These are phyloP conservation scores for Panthera tigris DNA, from an alignment of 2,113 vertebrate species.

Conservation along the genomic window DNA sequence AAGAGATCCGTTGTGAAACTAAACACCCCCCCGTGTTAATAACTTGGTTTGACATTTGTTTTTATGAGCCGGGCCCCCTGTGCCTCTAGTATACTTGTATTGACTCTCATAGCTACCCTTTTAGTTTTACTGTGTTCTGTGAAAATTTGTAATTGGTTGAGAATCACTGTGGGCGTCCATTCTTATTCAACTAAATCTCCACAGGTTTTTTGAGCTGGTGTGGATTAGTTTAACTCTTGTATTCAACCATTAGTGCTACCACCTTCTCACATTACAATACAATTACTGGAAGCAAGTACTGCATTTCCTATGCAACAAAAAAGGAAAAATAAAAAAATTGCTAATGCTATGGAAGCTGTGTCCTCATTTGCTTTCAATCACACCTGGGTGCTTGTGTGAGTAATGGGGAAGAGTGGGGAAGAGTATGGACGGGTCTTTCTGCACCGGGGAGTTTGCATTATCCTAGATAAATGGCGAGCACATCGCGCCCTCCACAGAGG, in stretches of 20 bases:
- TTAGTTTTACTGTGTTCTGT: conserved; percentile 91
- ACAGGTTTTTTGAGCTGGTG: conserved; percentile 92
- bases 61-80: conserved; percentile 92
- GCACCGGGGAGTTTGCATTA: rapidly evolving
- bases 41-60: conserved; percentile 82
- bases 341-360: conserved; percentile 90
- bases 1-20: conserved; percentile 80
- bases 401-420: neutral
- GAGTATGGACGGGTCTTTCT: neutral
- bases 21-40: conserved; percentile 85
- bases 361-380: conserved; percentile 56
- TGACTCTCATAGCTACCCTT: conserved; percentile 92
- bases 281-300: conserved; percentile 99
- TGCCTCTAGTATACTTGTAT: conserved; percentile 96
- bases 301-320: conserved; percentile 99
- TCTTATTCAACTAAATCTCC: conserved; percentile 92
- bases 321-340: conserved; percentile 97
- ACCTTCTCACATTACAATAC: conserved; percentile 96
- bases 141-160: conserved; percentile 93
- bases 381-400: neutral
- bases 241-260: conserved; percentile 94
- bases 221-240: conserved; percentile 93
- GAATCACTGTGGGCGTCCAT: conserved; percentile 93
- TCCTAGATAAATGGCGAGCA: neutral
- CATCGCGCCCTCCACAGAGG: rapidly evolving